Base-by-base conservation (phyloP, 2,113 vertebrate genomes). In the Cisticola juncidis region DNA sequence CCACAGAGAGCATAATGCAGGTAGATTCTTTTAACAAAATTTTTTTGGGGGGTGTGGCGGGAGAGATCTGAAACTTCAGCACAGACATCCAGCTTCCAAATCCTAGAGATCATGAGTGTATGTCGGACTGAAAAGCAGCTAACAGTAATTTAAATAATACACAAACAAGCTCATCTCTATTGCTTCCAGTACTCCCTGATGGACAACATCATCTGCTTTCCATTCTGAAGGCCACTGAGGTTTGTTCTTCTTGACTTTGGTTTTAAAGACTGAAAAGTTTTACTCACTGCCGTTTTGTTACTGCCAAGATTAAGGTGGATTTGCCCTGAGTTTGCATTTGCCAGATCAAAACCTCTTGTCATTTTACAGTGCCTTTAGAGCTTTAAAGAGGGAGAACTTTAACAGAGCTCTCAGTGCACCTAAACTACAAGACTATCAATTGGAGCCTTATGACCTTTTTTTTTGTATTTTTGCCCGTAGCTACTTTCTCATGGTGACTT, bases 71-170 rank as follows among this genome's bases (percentile, higher is more conserved):
- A 78, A 58, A 80, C 58, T 45, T 88, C 76, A 73, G 51, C 56
- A 53, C n/a, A 61, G 80, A 76, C 12, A 50, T 16, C 5, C 45
- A 54, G 54, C 31, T 93, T 72, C 44, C 35, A 88, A 1, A 47
- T 85, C 36, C 68, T 45, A 71, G 14, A 80, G 66, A 73, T 76
- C 14, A 50, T 31, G 29, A 50, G 44, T 23, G 16, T 35, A 80
- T 3, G 6, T 10, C 29, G 45, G 45, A 48, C 42, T 58, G 42
- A 72, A 92, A 82, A 92, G 44, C 56, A 86, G 82, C 23, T 81
- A 93, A 51, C 38, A n/a, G 33, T 21, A 72, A 86, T 68, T 92
- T 51, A 88, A 80, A 66, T 45, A 70, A 88, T 33, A 61, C 58
- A 70, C 29, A 70, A 74, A 79, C 50, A 83, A 85, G 12, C 20